These are phyloP conservation scores for Steinernema carpocapsae DNA, from an alignment of 2,888 invertebrate genomes.

Conservation along the genomic window DNA sequence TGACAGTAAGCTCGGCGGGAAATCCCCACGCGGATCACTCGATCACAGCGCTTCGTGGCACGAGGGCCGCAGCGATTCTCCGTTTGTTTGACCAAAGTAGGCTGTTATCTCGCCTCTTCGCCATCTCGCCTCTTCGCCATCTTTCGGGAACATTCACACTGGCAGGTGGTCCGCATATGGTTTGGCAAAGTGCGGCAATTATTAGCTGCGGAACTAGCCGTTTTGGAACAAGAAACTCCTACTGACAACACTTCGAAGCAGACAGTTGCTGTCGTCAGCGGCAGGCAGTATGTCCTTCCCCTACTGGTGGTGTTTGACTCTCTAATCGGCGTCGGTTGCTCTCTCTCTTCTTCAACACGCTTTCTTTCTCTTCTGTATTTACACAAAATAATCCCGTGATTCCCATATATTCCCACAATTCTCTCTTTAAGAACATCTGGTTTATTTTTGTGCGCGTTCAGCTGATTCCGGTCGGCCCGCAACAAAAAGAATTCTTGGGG, in stretches of 20 bases:
- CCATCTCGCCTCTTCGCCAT: too few relatives aligned
- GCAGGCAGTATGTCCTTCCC: not conserved
- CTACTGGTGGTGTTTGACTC: conserved; percentile 26
- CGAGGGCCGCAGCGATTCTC: too few relatives aligned
- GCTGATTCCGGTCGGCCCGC: not conserved
- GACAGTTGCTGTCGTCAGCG: not conserved
- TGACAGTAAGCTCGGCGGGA: conserved; percentile 1
- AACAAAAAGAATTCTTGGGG: not conserved
- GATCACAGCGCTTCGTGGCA: too few relatives aligned
- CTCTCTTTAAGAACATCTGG: too few relatives aligned
- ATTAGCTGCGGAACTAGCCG: too few relatives aligned
- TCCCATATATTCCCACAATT: not conserved
- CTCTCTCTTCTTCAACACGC: not conserved
- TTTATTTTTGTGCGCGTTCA: too few relatives aligned
- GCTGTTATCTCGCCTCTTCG: too few relatives aligned
- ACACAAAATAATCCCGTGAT: conserved; percentile 11
- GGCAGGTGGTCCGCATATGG: too few relatives aligned
- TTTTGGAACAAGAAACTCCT: not conserved
- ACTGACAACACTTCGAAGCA: not conserved
- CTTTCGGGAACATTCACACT: too few relatives aligned
- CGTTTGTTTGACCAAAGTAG: too few relatives aligned
- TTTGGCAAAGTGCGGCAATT: too few relatives aligned
- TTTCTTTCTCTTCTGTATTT: not conserved
- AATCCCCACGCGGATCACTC: conserved; percentile 1
- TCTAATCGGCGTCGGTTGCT: conserved; percentile 6